Conservation (phyloP, 35 echinoderm and acorn worm genomes). For the Lytechinus variegatus region DNA sequence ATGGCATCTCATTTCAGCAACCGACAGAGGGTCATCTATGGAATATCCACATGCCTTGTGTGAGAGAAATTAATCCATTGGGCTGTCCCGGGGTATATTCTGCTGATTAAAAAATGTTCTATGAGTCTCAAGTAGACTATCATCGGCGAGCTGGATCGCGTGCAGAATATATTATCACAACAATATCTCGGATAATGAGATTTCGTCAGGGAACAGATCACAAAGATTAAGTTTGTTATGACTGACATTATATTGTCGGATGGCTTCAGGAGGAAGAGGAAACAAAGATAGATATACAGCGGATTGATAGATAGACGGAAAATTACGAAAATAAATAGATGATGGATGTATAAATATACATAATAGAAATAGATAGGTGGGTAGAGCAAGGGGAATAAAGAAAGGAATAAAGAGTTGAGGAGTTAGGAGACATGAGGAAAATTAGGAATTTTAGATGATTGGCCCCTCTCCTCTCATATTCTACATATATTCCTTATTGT, state of each 20-base stretch:
- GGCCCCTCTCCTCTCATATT: too few species aligned
- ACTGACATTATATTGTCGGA: background rate
- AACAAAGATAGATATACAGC: background rate
- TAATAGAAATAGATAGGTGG: too few species aligned
- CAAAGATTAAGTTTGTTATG: slow-evolving; percentile 4
- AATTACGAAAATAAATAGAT: background rate
- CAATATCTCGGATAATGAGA: background rate
- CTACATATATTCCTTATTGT: too few species aligned
- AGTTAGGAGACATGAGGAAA: too few species aligned
- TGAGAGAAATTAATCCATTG: background rate
- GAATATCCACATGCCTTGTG: background rate
- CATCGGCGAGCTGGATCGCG: background rate
- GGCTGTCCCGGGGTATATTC: background rate
- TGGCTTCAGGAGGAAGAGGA: background rate
- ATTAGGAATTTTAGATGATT: too few species aligned
- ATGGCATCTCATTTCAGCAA: background rate
- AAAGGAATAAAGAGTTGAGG: too few species aligned
- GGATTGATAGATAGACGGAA: background rate
- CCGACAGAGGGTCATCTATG: background rate
- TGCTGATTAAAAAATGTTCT: background rate
- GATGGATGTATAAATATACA: too few species aligned
- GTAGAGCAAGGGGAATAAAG: too few species aligned
- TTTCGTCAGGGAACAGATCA: background rate
- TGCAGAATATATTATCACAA: slow-evolving; percentile 14
- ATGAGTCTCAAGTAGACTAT: background rate